Evolutionary conservation across 2,797 vertebrate genomes (phyloP), one percentile per base, ranked within the genome.

Genomic region (Anisognathus igniventris): DNA sequence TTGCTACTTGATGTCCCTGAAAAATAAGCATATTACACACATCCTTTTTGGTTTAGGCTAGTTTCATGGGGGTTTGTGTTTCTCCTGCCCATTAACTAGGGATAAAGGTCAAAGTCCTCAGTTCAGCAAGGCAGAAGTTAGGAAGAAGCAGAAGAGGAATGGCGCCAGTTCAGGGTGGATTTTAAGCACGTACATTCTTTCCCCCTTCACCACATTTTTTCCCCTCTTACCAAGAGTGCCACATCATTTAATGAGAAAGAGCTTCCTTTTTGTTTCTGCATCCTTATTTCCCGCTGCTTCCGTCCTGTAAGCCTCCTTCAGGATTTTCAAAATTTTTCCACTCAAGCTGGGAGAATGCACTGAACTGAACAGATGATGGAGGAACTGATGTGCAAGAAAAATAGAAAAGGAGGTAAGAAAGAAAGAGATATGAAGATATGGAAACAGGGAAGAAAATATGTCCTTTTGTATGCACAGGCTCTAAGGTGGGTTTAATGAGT

Each of bases 181-280:
- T 92, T 86, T 72, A 64, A 72, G 25, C 23, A 58, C 15, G 20
- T 28, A 45, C 50, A 33, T 64, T 80, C 53, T 57, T 89, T 93
- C 60, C 40, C 42, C 37, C 62, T 67, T 65, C 42, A 24, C 12
- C 30, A 40, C 11, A 39, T 20, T 65, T 77, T 68, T 66, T 3
- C 21, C 31, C 44, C 4, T 68, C 58, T 71, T 72, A 16, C 31
- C 0, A 0, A 74, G 31, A 77, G n/a, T 27, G 53, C 42, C 31
- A 14, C 53, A 74, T 45, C 50, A 74, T 45, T 89, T 72, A 7
- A 89, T 45, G 56, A 93, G 56, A 62, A 92, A 84, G 77, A 73
- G 17, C 48, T 89, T 96, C 87, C 92, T 83, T 85, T 83, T 65
- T 57, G 28, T 74, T 96, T 91, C 90, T 93, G 72, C 58, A 68